Base-by-base conservation (phyloP, 2,888 invertebrate species). In the Phortica okadai region DNA sequence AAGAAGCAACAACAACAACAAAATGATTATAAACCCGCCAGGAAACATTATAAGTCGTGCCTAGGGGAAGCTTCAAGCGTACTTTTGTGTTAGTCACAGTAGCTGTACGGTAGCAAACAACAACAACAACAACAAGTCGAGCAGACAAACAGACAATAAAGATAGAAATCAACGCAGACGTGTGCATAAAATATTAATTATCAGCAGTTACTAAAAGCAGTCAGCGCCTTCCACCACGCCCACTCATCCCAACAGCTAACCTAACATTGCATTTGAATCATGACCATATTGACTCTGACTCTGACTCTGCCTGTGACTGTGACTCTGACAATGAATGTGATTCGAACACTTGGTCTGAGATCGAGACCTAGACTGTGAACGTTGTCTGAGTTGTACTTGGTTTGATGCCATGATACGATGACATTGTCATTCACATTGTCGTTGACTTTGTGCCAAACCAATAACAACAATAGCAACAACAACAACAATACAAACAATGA, bases 131-230 rank as follows among this genome's bases (percentile, higher is more conserved):
- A 42, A 50, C 21, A 69, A 41, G 10, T 11, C 10, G 21, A 69
- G 74, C 82, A 85, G 87, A 84, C 84, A 84, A 87, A 87, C 85
- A 85, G 16, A 85, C 85, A 85, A 85, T 85, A 85, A 87, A 85
- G 85, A 85, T 85, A 85, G 85, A 85, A 85, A 85, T 85, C 85
- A 85, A 85, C 85, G 85, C 85, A 85, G 85, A 85, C 85, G 85
- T 87, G 87, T 85, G 85, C 85, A 85, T 85, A 85, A 85, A 85
- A 85, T 85, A 85, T 85, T 85, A 85, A 85, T 85, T 85, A 85
- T 85, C 85, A 85, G 84, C 85, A 86, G 84, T 86, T 79, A 82
- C 82, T 80, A 84, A 80, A 80, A 78, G 66, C 79, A 77, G 78
- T 56, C 77, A 67, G 74, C 73, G 41, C 8, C 25, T 7, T 25